Conservation (phyloP, 2,797 vertebrate species). For the Staurois parvus region DNA sequence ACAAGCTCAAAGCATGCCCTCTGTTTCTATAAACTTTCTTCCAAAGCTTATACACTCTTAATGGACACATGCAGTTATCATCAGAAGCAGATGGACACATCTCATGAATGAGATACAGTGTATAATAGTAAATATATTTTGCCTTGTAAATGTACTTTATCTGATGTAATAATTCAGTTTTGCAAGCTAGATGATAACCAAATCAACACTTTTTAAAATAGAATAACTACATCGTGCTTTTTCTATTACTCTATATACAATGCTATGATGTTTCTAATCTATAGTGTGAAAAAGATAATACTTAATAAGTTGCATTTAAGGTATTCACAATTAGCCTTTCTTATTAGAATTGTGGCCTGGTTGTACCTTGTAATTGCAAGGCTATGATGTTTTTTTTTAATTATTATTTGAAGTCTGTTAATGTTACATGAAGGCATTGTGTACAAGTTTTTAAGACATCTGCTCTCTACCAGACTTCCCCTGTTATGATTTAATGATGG, state of each 20-base stretch:
- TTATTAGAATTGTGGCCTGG: background rate
- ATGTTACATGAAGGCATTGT: conserved; percentile 60
- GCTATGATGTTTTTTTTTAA: conserved; percentile 19
- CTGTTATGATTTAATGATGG: conserved; percentile 62
- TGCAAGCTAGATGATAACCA: too few relatives aligned
- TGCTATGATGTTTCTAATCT: background rate
- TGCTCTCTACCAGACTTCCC: conserved; percentile 58
- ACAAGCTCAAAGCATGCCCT: too few relatives aligned
- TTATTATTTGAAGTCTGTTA: conserved; percentile 56
- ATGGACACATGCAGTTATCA: too few relatives aligned
- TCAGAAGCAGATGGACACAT: too few relatives aligned
- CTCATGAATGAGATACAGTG: too few relatives aligned
- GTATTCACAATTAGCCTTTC: background rate
- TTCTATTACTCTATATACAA: background rate
- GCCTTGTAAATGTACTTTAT: too few relatives aligned
- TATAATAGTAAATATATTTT: too few relatives aligned
- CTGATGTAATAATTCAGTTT: too few relatives aligned
- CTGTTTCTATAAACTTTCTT: too few relatives aligned
- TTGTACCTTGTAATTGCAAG: conserved; percentile 20
- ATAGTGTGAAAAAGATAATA: background rate
- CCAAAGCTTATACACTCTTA: too few relatives aligned
- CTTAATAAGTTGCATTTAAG: background rate
- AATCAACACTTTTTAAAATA: background rate
- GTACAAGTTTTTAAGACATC: conserved; percentile 57
- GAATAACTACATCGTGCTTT: conserved; percentile 11